Conservation (phyloP, 2,888 invertebrate genomes). For the Torymus auratus region DNA sequence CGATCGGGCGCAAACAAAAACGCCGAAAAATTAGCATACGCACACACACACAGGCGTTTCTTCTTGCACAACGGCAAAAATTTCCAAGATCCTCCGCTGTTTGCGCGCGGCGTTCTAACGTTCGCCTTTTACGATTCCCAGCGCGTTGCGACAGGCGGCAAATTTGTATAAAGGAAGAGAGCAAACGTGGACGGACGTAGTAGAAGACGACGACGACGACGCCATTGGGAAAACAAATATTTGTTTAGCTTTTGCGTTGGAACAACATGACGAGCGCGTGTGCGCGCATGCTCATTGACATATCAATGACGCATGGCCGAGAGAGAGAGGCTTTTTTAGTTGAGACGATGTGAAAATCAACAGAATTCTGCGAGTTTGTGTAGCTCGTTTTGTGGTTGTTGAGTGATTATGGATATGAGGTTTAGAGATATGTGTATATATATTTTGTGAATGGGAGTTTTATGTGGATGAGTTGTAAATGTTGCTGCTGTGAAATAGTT, state of each 20-base stretch:
- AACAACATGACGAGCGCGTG: slow-evolving; percentile 25
- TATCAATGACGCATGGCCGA: slow-evolving; percentile 22
- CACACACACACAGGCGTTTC: slow-evolving; percentile 60
- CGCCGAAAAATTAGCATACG: slow-evolving; percentile 58
- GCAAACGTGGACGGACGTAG: slow-evolving; percentile 46
- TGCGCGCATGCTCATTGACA: not conserved
- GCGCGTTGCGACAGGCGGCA: slow-evolving; percentile 33
- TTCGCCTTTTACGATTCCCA: too few relatives aligned
- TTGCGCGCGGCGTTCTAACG: too few relatives aligned
- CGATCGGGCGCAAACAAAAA: slow-evolving; percentile 7
- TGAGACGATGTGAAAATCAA: too few relatives aligned
- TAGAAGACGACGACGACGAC: not conserved
- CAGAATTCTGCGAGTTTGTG: too few relatives aligned
- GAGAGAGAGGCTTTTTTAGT: slow-evolving; percentile 2
- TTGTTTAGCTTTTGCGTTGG: slow-evolving; percentile 43
- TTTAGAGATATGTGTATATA: too few relatives aligned
- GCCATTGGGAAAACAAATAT: slow-evolving; percentile 54
- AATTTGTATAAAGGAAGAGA: slow-evolving; percentile 59
- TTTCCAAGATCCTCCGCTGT: too few relatives aligned
- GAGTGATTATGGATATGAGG: too few relatives aligned
- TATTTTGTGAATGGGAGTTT: too few relatives aligned
- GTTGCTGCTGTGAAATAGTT: too few relatives aligned
- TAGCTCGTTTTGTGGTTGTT: too few relatives aligned
- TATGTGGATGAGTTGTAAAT: too few relatives aligned
- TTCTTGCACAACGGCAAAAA: slow-evolving; percentile 58